These are phyloP conservation scores for Diabrotica balteata DNA, from an alignment of 2,888 invertebrate genomes.

Conservation along the genomic window DNA sequence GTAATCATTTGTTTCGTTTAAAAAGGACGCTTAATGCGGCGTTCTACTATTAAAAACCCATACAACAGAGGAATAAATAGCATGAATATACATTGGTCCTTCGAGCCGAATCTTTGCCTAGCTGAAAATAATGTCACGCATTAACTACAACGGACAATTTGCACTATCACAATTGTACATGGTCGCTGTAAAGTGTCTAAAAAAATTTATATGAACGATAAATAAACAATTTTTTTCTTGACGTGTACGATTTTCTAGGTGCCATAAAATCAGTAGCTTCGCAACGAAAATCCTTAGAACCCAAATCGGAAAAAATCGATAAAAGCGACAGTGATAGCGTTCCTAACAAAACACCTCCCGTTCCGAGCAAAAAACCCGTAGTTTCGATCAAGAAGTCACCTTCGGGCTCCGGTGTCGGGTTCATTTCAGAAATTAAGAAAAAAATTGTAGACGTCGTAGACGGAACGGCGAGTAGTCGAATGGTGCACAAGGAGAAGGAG, in stretches of 20 bases:
- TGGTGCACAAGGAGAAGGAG: constrained; percentile 43
- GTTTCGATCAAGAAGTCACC: constrained; percentile 73
- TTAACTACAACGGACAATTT: too few relatives aligned
- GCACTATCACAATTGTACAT: too few relatives aligned
- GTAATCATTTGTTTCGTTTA: too few relatives aligned
- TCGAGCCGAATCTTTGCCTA: too few relatives aligned
- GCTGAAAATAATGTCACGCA: too few relatives aligned
- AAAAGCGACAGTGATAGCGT: constrained; percentile 22
- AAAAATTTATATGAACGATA: too few relatives aligned
- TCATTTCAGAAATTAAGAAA: constrained; percentile 42
- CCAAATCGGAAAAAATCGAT: constrained; percentile 54
- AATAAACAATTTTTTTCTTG: neutral
- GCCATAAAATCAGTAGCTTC: constrained; percentile 57
- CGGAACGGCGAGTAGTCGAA: constrained; percentile 62
- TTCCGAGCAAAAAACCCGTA: constrained; percentile 68
- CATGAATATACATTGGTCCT: too few relatives aligned
- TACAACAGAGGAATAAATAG: too few relatives aligned
- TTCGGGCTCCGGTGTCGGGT: constrained; percentile 59
- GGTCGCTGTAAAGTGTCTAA: too few relatives aligned
- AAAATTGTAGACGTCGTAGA: constrained; percentile 60
- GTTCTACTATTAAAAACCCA: too few relatives aligned
- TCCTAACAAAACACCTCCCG: constrained; percentile 61
- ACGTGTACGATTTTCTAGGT: constrained; percentile 27
- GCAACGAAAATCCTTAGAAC: constrained; percentile 63
- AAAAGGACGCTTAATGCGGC: too few relatives aligned